Base-by-base conservation (phyloP, 2,888 invertebrate species). In the Prionchulus punctatus region DNA sequence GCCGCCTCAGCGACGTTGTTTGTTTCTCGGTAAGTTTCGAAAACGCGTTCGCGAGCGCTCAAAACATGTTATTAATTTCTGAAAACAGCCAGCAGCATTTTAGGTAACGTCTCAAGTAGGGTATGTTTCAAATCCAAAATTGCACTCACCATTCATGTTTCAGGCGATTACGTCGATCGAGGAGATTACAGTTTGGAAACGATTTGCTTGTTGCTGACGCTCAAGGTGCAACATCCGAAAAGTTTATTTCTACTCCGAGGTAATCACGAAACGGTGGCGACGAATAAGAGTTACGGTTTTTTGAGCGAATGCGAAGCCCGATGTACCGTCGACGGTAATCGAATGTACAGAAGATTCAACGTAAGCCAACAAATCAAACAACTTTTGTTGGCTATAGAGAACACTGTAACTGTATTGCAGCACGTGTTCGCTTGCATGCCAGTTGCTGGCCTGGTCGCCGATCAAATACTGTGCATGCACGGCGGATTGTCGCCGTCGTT, bases 151-250 rank as follows among this genome's bases (percentile, higher is more conserved):
- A 7, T 36, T 36, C 18, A 36, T 36, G 7, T n/a, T 36, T 36
- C 7, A 45, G 45, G 45, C 45, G 45, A 45, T 45, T 45, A 45
- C 23, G 45, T 45, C 45, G 45, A 45, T 45, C 12, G 45, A 12
- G 45, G 45, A 7, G 45, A 45, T 23, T 45, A 45, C 23, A 45
- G 45, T 45, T 23, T 45, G 23, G 45, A 45, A 45, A 23, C 23
- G 23, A 23, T 23, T 4, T n/a, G 18, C 4, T 45, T 45, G 4
- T n/a, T 45, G 45, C 12, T 45, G 45, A 23, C 23, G 12, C 23
- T 45, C 18, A 45, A 45, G 23, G 23, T 45, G 12, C 7, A n/a
- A 23, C 23, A 45, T 45, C 45, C 45, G 45, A 23, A 45, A 45
- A 23, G 23, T 23, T n/a, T 45, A 7, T 45, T n/a, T 45, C 12